Conservation (phyloP, 2,888 invertebrate genomes). For the Epinotia nisella region DNA sequence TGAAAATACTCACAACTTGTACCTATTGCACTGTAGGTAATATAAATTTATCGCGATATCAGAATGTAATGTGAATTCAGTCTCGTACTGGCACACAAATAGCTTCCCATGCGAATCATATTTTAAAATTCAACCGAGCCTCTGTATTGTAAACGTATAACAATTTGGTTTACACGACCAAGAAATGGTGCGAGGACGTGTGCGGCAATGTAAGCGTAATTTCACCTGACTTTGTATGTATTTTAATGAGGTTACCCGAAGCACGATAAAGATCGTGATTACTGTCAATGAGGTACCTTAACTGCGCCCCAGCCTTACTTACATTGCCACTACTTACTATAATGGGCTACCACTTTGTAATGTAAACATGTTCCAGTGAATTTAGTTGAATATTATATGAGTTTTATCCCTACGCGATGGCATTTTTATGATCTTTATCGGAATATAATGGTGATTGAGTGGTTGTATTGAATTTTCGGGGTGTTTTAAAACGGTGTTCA, state of each 20-base stretch:
- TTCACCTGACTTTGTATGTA: slow-evolving; percentile 54
- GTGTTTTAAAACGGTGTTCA: slow-evolving; percentile 26
- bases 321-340: slow-evolving; percentile 46
- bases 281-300: slow-evolving; percentile 52
- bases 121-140: slow-evolving; percentile 65
- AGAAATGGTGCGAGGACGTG: slow-evolving; percentile 59
- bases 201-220: slow-evolving; percentile 57
- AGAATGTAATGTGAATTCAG: slow-evolving; percentile 25
- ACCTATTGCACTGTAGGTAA: too few species aligned
- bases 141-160: slow-evolving; percentile 65
- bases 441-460: neutral
- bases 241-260: slow-evolving; percentile 58
- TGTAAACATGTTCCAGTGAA: slow-evolving; percentile 15
- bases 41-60: neutral
- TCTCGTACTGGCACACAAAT: slow-evolving; percentile 29
- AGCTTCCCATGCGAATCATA: slow-evolving; percentile 53
- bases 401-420: slow-evolving; percentile 9
- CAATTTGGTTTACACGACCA: slow-evolving; percentile 65
- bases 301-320: slow-evolving; percentile 45
- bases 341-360: slow-evolving; percentile 44
- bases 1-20: neutral
- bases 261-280: slow-evolving; percentile 55
- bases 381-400: slow-evolving; percentile 14
- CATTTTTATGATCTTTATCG: slow-evolving; percentile 23
- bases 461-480: neutral